phyloP scores from a whole-genome alignment of 2,888 invertebrate genomes.

The Trichopoda pennipes region DNA sequence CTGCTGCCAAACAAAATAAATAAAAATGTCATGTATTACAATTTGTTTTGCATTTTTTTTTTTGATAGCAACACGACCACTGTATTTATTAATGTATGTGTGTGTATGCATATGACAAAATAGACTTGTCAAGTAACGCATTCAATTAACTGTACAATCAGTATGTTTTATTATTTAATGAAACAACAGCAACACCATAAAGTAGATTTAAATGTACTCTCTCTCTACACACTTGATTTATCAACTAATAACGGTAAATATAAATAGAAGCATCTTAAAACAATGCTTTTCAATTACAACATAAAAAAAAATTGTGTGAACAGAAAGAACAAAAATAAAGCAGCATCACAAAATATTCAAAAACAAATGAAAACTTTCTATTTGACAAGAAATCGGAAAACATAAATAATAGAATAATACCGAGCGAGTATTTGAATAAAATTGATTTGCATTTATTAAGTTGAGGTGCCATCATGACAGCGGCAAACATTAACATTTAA shows the following conservation, averaged over 20 bases:
- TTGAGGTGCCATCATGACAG: background rate
- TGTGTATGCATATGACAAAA: too few species aligned
- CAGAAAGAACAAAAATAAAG: slow-evolving; percentile 26
- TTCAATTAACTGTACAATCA: slow-evolving; percentile 41
- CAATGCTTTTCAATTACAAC: slow-evolving; percentile 50
- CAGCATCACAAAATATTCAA: slow-evolving; percentile 23
- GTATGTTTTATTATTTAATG: slow-evolving; percentile 38
- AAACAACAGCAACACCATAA: slow-evolving; percentile 9
- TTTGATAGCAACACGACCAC: background rate
- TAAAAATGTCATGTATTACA: too few species aligned
- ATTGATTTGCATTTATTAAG: slow-evolving; percentile 49
- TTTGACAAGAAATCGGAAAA: slow-evolving; percentile 31
- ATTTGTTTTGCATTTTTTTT: background rate
- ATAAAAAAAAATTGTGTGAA: slow-evolving; percentile 50
- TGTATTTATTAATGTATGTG: slow-evolving; percentile 29
- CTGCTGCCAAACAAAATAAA: too few species aligned
- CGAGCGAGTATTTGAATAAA: slow-evolving; percentile 9
- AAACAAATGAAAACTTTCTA: slow-evolving; percentile 21
- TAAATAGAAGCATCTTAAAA: slow-evolving; percentile 28
- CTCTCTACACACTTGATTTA: background rate
- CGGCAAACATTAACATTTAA: slow-evolving; percentile 54
- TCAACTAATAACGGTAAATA: slow-evolving; percentile 35
- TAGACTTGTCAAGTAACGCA: slow-evolving; percentile 11
- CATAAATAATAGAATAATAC: background rate
- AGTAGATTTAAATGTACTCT: background rate